Base-by-base conservation (phyloP, 2,113 vertebrate species). In the Geothlypis trichas region DNA sequence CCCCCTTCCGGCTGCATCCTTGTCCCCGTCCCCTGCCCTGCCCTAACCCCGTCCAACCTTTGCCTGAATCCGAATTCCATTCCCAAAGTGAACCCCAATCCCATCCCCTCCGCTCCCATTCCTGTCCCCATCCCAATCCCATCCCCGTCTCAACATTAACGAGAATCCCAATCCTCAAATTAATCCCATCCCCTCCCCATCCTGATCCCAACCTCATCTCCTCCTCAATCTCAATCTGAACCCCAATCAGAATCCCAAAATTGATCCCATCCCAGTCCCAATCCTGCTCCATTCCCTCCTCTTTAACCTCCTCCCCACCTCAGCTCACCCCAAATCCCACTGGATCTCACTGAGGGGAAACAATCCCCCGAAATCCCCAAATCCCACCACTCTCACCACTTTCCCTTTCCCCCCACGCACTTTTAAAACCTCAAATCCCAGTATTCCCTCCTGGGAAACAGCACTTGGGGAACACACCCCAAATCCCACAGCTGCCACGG, bases 311-410 rank as follows among this genome's bases (percentile, higher is more conserved):
- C 9, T 63, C 20, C 67, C 27, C 18, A 27, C 18, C 28, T n/a
- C 31, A 26, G 16, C 17, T 54, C 62, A 31, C 21, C 62, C 39
- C 71, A 47, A 75, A 46, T n/a, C 84, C 61, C 78, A 14, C 7
- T 0, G 15, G 66, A 51, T 84, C 71, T 61, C 14, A 1, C 52
- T 0, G 5, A 20, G 35, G 19, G 49, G 21, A 65, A 35, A 15
- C 47, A 44, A 65, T 54, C 19, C 15, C 15, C 59, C 14, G 0
- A 21, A 72, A 21, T 11, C 20, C 35, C 37, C 14, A 23, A 52
- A 26, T 17, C 39, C 49, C 9, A 4, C 27, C 6, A 2, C 35
- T 72, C 28, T 46, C 66, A 41, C 5, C 35, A 33, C 68, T 57
- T 42, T 72, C 67, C 31, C 37, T 52, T 89, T 74, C 39, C 24